Base-by-base conservation (phyloP, 2,797 vertebrate genomes). In the Propithecus perrieri region DNA sequence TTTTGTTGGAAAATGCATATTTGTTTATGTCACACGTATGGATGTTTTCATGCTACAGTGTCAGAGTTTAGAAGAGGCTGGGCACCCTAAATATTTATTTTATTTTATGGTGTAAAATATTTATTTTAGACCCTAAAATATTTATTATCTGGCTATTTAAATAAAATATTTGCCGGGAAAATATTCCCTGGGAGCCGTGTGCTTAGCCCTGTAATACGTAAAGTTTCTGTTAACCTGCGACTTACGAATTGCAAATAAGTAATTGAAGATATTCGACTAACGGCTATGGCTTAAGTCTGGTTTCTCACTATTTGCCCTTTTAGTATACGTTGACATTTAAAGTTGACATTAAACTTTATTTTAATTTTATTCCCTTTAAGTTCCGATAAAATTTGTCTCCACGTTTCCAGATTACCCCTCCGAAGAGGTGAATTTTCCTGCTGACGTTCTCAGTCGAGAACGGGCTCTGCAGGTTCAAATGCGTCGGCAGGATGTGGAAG, bases 291-390 rank as follows among this genome's bases (percentile, higher is more conserved):
- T 94, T 94, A 92, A 96, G 84, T 67, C 0, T 22, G 57, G n/a
- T 41, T 87, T 89, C 79, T 74, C 35, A 59, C 17, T 89, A 30
- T 75, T 69, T 86, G 8, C 18, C n/a, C 53, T 89, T 88, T 72
- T 59, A 95, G 76, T 92, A 87, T 97, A 86, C 26, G 81, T 74
- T 96, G 38, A 43, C 50, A 85, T 96, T 97, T 97, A 55, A 93
- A 94, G 61, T 85, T 85, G 0, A 85, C 28, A 71, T 71, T 87
- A 84, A 0, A 2, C 48, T 95, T 69, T 84, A 74, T 69, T 92
- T 97, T 1, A 33, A 79, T 93, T 94, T 88, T 55, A 65, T 85
- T 81, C 0, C 26, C 1, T 69, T 96, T 79, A 61, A 81, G 4
- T 81, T 76, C 20, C 67, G 0, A 63, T 84, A 55, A 83, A 79